Evolutionary conservation across 2,113 vertebrate species (phyloP).

Genomic region (Ciconia boyciana): DNA sequence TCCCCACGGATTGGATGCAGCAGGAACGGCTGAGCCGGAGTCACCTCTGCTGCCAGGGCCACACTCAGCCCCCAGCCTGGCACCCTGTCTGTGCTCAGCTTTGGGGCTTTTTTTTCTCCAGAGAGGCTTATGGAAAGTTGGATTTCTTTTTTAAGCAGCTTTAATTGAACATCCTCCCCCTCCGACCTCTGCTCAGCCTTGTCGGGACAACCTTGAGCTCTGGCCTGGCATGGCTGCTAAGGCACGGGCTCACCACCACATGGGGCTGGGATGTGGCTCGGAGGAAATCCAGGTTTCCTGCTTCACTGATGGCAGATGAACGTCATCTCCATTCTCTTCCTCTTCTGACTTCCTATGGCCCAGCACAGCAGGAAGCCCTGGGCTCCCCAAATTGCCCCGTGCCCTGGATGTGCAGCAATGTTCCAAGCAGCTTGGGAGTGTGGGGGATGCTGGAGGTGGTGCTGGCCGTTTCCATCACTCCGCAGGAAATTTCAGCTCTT

Average conservation of each 20-base stretch:
- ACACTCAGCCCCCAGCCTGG: not conserved
- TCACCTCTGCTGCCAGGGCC: not conserved
- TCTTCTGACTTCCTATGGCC: not conserved
- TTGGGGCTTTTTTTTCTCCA: not conserved
- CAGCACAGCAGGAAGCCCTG: not conserved
- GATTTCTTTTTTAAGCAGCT: conserved; percentile 64
- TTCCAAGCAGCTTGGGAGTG: not conserved
- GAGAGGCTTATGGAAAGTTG: conserved; percentile 40
- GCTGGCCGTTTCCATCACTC: not conserved
- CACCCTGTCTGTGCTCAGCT: not conserved
- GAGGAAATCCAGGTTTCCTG: not conserved
- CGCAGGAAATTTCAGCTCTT: not conserved
- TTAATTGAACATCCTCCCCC: conserved; percentile 39
- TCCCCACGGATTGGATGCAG: fast-evolving
- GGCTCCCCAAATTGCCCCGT: fast-evolving
- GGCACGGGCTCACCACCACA: fast-evolving
- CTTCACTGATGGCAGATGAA: not conserved
- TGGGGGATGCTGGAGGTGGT: not conserved
- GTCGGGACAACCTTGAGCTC: conserved; percentile 17
- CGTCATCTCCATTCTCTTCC: not conserved
- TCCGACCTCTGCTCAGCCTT: not conserved
- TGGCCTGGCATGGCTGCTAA: fast-evolving
- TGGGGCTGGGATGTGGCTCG: not conserved
- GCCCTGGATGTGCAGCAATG: not conserved
- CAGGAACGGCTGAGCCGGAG: not conserved